Percentiles rank a stretch among this genome's conserved stretches.
phyloP scores from a whole-genome alignment of 2,113 vertebrate species.

The Falcunculus frontatus region DNA sequence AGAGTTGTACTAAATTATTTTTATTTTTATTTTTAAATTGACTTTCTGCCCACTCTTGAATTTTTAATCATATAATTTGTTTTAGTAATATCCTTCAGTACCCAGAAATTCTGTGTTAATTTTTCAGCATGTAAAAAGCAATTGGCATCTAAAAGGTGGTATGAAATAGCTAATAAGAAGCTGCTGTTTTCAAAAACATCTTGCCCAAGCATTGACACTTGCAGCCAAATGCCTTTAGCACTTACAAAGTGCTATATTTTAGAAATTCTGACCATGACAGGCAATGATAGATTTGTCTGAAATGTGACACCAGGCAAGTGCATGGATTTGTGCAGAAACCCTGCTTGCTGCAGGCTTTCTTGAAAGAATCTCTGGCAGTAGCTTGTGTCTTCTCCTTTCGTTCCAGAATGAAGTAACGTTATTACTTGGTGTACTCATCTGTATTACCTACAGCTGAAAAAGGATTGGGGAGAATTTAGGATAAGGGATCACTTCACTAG shows the following conservation, averaged over 20 bases:
- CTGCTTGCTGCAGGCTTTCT: background rate
- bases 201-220: background rate
- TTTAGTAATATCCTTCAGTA: background rate
- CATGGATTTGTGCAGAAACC: background rate
- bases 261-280: background rate
- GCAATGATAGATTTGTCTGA: background rate
- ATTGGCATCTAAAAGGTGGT: background rate
- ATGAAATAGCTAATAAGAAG: background rate
- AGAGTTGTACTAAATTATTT: background rate
- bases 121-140: background rate
- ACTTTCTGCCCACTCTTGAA: background rate
- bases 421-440: background rate
- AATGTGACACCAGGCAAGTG: background rate
- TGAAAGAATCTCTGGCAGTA: background rate
- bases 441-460: background rate
- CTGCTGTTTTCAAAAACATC: background rate
- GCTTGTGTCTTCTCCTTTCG: background rate
- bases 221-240: background rate
- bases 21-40: background rate
- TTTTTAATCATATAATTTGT: background rate
- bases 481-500: background rate
- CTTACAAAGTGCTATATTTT: background rate
- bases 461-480: background rate
- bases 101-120: background rate
- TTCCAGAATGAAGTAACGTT: background rate